These are phyloP conservation scores for Pyrocephalus nanus DNA, from an alignment of 2,797 vertebrate species.

Conservation along the genomic window DNA sequence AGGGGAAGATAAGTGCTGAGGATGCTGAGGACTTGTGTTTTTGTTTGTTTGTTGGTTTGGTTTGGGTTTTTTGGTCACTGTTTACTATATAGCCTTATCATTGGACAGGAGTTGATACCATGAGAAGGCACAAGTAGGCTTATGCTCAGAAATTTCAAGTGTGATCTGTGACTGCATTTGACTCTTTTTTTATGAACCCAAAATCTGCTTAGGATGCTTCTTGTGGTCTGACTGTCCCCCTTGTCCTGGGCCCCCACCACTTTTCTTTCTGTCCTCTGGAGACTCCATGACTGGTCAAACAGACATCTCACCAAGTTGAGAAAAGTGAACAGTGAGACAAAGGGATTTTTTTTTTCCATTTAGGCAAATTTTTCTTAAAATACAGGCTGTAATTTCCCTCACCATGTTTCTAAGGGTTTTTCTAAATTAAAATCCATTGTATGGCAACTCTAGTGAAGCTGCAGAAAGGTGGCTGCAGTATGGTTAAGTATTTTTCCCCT, in stretches of 20 bases:
- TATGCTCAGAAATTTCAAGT: neutral
- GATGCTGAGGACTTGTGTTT: too few species aligned
- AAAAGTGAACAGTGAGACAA: neutral
- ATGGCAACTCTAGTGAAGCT: neutral
- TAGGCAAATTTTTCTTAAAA: neutral
- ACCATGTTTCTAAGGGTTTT: neutral
- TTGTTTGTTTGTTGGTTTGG: neutral
- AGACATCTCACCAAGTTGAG: neutral
- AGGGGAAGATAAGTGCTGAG: neutral
- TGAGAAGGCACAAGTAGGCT: neutral
- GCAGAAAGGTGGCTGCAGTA: accelerated
- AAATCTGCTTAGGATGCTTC: neutral
- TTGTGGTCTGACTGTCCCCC: accelerated
- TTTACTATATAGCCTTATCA: neutral
- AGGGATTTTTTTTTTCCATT: neutral
- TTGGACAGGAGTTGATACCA: neutral
- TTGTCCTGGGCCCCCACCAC: neutral
- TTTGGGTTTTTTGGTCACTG: too few species aligned
- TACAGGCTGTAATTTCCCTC: neutral
- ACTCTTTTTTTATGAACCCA: too few species aligned
- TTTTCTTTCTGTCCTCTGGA: neutral
- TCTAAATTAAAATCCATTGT: neutral
- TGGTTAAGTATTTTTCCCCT: neutral
- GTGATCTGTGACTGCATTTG: neutral
- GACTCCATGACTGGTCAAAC: neutral